Base-by-base conservation (phyloP, 2,113 vertebrate genomes). In the Rhea pennata region DNA sequence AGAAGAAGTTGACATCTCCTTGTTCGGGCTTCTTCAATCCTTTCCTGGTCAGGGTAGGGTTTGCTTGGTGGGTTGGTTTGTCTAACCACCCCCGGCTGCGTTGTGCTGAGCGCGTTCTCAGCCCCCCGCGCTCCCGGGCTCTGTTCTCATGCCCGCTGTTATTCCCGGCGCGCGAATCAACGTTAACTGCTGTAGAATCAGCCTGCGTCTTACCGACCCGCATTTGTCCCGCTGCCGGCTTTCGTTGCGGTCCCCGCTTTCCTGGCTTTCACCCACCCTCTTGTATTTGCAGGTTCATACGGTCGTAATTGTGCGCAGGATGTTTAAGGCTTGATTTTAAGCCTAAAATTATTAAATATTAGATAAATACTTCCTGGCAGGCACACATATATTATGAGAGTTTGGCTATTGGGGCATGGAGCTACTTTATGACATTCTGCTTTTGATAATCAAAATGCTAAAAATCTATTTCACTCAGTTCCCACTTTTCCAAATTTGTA, bases 201-300 rank as follows among this genome's bases (percentile, higher is more conserved):
- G 93, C 91, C 80, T 73, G 74, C 83, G 65, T 94, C 95, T 95
- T 85, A 88, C 76, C 21, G 6, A 89, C 87, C 51, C 56, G 40
- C 33, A 83, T 92, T 95, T 87, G 77, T 90, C 90, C 90, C 56
- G 27, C 69, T 82, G 94, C 96, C 97, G 97, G 91, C 90, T 96
- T 96, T 70, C 81, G 36, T 36, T 6, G 36, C 36, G 36, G 36
- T 36, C 36, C 36, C 36, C 36, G 36, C 36, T 36, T 36, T 36
- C 22, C 42, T 3, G 6, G 21, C 44, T 40, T 33, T 24, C 16
- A 33, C 17, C 15, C 20, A 1, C 9, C 19, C 33, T 85, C 27
- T 64, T 71, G 16, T 31, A n/a, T 62, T 78, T 17, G 1, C 73
- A 76, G 36, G 10, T 75, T 78, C 29, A 24, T 29, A 6, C 20